Evolutionary conservation across 2,888 invertebrate species (phyloP).

Genomic region (Epistrophella euchroma): DNA sequence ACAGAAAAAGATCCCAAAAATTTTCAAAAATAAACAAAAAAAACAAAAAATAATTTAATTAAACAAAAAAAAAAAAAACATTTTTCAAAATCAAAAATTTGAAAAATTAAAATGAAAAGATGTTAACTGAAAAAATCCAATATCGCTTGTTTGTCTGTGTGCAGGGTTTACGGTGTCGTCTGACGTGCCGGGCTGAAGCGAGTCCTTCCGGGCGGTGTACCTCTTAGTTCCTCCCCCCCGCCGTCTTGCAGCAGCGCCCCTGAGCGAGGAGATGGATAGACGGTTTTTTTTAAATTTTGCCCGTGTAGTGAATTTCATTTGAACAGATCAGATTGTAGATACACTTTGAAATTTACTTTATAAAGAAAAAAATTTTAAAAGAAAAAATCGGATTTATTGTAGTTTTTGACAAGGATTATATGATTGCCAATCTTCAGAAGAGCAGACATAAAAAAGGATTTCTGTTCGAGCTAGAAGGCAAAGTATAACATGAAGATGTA

Average conservation of each 20-base stretch:
- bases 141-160: conserved; percentile 86
- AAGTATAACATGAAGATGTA: not conserved
- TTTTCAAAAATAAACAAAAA: conserved; percentile 46
- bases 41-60: conserved; percentile 55
- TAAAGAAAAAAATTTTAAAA: not conserved
- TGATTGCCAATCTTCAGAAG: conserved; percentile 42
- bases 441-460: conserved; percentile 15
- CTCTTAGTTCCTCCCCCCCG: conserved; percentile 48
- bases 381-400: conserved; percentile 38
- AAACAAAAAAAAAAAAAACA: conserved; percentile 67
- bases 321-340: conserved; percentile 71
- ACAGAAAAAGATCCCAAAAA: conserved; percentile 76
- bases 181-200: conserved; percentile 69
- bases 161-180: conserved; percentile 85
- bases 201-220: conserved; percentile 59
- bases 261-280: conserved; percentile 60
- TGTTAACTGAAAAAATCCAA: conserved; percentile 79
- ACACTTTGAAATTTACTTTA: conserved; percentile 38
- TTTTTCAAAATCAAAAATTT: conserved; percentile 61
- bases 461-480: conserved; percentile 12
- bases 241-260: conserved; percentile 52
- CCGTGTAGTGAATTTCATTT: conserved; percentile 62
- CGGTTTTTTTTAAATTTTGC: not conserved
- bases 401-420: conserved; percentile 66
- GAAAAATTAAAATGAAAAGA: conserved; percentile 79